Evolutionary conservation across 2,113 vertebrate genomes (phyloP), one percentile per base, ranked within the genome.

Genomic region (Petroica traversi): DNA sequence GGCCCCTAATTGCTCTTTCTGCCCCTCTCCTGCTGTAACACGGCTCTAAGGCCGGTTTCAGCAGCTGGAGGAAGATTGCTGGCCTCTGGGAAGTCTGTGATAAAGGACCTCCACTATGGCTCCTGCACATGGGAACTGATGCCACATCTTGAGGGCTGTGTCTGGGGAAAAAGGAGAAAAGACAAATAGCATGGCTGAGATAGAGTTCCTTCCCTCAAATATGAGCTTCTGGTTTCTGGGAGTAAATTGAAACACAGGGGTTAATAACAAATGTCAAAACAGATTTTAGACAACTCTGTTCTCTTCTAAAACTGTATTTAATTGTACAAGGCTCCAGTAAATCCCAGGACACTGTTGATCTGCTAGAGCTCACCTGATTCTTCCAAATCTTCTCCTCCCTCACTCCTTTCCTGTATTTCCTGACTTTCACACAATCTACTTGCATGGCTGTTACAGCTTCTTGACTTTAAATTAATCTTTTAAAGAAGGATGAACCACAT

Each of bases 401-500:
- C 57, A 18, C 33, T 74, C 26, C 40, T 81, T 62, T n/a, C 34
- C 77, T 34, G 5, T 54, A n/a, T 85, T n/a, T 64, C 36, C 69
- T 25, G 43, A 51, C 83, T 82, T 82, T 36, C 46, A 43, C 43
- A 25, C 78, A 54, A 69, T 59, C 19, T 63, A 57, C 62, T 72
- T 51, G 64, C 71, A 41, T 71, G 90, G 63, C 62, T 77, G 26
- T 40, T 92, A 20, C 57, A 73, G 40, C 82, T 85, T 12, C 75
- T 89, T 67, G 88, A 85, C 85, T 94, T 94, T 89, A 96, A 97
- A 96, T 94, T 91, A 93, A 92, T 83, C 96, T 83, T 80, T 96
- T 88, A 88, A 72, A 87, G 88, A 95, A 19, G 74, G 87, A 74
- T 84, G 94, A 97, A 87, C 85, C 72, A 22, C 76, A 43, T 66